Conservation (phyloP, 2,113 vertebrate genomes). For the Chamaea fasciata region DNA sequence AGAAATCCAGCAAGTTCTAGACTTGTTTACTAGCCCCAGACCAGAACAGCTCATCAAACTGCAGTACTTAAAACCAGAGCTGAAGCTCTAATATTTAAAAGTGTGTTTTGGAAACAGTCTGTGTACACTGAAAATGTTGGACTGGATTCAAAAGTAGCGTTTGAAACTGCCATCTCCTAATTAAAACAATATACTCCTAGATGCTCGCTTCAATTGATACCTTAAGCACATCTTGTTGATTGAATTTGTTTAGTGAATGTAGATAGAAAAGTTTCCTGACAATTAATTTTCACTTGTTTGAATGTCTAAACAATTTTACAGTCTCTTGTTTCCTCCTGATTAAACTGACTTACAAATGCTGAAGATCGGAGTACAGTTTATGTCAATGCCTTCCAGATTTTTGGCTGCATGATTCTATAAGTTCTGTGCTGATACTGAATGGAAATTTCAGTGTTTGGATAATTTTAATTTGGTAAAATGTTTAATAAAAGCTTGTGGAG, state of each 20-base stretch:
- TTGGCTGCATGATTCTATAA: conserved; percentile 4
- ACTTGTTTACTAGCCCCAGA: conserved; percentile 41
- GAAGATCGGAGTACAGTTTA: not conserved
- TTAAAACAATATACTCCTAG: conserved; percentile 33
- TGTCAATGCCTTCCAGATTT: conserved; percentile 56
- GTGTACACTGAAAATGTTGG: not conserved
- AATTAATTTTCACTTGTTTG: conserved; percentile 43
- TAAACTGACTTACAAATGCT: conserved; percentile 25
- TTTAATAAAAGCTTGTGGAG: not conserved
- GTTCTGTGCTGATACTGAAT: not conserved
- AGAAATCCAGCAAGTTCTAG: conserved; percentile 31
- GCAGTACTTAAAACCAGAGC: not conserved
- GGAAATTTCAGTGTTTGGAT: not conserved
- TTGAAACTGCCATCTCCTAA: conserved; percentile 46
- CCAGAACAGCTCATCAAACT: conserved; percentile 34
- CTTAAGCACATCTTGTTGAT: not conserved
- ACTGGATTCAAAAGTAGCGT: conserved; percentile 14
- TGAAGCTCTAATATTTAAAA: conserved; percentile 7
- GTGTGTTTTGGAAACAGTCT: conserved; percentile 20
- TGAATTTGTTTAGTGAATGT: not conserved
- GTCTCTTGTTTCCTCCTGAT: conserved; percentile 26
- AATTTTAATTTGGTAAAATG: not conserved
- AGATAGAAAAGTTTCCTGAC: conserved; percentile 21
- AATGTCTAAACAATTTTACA: conserved; percentile 41
- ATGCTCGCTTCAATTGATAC: not conserved